Percentiles rank a stretch among this genome's conserved stretches.
Evolutionary conservation across 2,113 vertebrate genomes (phyloP).

Genomic region (Reinhardtius hippoglossoides): DNA sequence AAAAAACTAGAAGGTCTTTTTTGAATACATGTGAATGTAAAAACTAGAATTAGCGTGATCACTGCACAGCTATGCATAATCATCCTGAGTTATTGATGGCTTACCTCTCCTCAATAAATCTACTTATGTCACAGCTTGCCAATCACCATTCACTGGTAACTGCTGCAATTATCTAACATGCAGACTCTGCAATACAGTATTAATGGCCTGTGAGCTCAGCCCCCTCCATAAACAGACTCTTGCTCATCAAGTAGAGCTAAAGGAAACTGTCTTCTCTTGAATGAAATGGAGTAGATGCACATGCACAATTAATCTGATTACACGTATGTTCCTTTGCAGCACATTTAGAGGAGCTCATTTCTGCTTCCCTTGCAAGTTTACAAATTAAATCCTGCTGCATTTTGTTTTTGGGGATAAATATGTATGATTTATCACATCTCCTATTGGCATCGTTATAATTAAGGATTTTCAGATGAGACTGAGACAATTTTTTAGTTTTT

Average conservation of each 20-base stretch:
- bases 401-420: background rate
- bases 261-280: conserved; percentile 2
- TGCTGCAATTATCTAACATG: conserved; percentile 29
- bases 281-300: background rate
- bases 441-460: background rate
- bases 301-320: background rate
- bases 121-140: conserved; percentile 42
- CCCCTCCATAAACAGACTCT: conserved; percentile 12
- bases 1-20: background rate
- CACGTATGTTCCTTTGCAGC: background rate
- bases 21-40: background rate
- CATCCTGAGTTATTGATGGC: conserved; percentile 24
- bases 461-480: background rate
- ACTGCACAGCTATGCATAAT: background rate
- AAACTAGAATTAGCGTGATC: too few relatives aligned
- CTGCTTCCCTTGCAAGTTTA: background rate
- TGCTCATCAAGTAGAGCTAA: conserved; percentile 16
- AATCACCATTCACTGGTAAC: conserved; percentile 19
- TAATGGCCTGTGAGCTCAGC: conserved; percentile 25
- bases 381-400: background rate
- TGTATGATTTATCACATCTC: background rate
- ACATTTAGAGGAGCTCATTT: background rate
- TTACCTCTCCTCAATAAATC: conserved; percentile 13
- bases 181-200: conserved; percentile 42
- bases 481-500: too few relatives aligned